These are phyloP conservation scores for Drosophila neotestacea DNA, from an alignment of 2,888 invertebrate genomes.

Conservation along the genomic window DNA sequence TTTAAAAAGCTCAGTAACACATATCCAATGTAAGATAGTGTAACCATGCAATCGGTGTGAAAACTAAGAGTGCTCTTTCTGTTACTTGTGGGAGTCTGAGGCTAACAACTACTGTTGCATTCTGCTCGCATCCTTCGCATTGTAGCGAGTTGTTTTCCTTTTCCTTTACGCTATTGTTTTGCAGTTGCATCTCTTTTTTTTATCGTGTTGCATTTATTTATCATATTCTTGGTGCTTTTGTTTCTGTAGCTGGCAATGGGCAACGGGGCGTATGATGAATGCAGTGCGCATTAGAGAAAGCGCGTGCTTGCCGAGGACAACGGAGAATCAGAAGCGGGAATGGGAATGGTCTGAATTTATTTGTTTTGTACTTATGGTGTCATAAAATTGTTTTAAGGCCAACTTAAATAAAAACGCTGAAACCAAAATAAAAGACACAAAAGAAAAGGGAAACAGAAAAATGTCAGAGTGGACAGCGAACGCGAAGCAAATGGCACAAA, in stretches of 20 bases:
- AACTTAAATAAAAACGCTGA: conserved; percentile 66
- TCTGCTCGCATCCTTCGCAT: conserved; percentile 52
- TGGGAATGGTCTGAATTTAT: conserved; percentile 59
- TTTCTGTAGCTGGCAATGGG: conserved; percentile 48
- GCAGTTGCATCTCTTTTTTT: conserved; percentile 12
- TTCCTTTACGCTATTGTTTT: conserved; percentile 19
- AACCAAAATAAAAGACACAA: not conserved
- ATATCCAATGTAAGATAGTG: not conserved
- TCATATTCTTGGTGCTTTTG: conserved; percentile 67
- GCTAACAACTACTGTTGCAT: conserved; percentile 52
- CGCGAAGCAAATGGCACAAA: conserved; percentile 25
- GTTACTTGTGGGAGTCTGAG: conserved; percentile 19
- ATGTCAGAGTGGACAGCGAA: conserved; percentile 40
- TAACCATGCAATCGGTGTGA: not conserved
- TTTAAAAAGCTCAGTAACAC: too few relatives aligned
- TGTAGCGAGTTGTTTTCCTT: conserved; percentile 38
- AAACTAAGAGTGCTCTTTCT: not conserved
- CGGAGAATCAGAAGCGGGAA: not conserved
- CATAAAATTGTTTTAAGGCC: conserved; percentile 78
- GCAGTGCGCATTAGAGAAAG: conserved; percentile 70
- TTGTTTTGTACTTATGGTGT: conserved; percentile 78
- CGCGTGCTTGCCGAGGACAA: conserved; percentile 21
- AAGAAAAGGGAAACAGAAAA: conserved; percentile 9
- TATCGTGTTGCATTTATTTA: conserved; percentile 68
- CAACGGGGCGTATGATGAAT: conserved; percentile 77